Percentiles rank a stretch among this genome's conserved stretches.
Evolutionary conservation across 2,797 vertebrate genomes (phyloP).

Genomic region (Sebastes ruberrimus): DNA sequence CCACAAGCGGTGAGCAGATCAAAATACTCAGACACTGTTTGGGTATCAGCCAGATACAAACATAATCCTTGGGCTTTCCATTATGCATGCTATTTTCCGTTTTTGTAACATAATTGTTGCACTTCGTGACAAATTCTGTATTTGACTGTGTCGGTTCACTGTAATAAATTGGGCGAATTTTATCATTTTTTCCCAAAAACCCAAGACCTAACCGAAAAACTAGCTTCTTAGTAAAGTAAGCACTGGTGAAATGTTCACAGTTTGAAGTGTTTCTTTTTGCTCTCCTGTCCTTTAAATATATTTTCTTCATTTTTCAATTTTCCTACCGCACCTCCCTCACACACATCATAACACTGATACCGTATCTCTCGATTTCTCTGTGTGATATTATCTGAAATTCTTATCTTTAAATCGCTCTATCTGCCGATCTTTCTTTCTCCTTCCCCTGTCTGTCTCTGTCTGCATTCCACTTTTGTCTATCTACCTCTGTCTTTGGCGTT

Average conservation of each 20-base stretch:
- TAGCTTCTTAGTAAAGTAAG: neutral
- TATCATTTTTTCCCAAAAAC: neutral
- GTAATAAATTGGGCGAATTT: neutral
- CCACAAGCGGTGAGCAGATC: slow-evolving; percentile 13
- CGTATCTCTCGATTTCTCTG: neutral
- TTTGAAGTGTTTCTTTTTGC: slow-evolving; percentile 2
- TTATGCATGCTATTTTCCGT: neutral
- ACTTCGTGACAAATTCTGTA: neutral
- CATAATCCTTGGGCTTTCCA: neutral
- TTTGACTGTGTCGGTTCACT: neutral
- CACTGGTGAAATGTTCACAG: neutral
- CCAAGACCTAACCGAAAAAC: neutral
- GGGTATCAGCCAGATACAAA: neutral
- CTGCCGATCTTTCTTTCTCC: neutral
- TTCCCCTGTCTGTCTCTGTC: neutral
- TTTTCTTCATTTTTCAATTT: neutral
- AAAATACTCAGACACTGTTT: slow-evolving; percentile 16
- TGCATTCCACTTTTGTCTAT: slow-evolving; percentile 1
- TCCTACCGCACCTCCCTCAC: neutral
- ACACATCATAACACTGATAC: neutral
- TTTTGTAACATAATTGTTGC: neutral
- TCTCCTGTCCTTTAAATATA: neutral
- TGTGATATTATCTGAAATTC: slow-evolving; percentile 10
- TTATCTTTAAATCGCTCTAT: slow-evolving; percentile 3
- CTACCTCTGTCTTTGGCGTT: slow-evolving; percentile 3